Percentiles rank a stretch among this genome's conserved stretches.
Evolutionary conservation across 2,797 vertebrate species (phyloP).

Genomic region (Characodon lateralis): DNA sequence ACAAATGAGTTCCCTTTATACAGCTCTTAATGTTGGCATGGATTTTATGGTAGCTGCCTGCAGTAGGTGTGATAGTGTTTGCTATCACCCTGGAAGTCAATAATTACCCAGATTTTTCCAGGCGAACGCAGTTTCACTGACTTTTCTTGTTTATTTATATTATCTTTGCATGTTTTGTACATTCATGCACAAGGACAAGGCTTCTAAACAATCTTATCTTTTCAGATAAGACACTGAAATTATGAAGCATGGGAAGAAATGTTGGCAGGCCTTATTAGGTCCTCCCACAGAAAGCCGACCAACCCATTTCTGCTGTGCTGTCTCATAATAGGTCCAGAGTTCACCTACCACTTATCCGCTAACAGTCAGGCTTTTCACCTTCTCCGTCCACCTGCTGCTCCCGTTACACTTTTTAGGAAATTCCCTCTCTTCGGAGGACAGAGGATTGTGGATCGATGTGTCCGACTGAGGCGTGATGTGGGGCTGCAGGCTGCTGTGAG

Average conservation of each 20-base stretch:
- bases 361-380: constrained; percentile 30
- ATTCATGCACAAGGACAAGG: not conserved
- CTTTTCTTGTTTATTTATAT: constrained; percentile 22
- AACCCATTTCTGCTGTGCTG: constrained; percentile 45
- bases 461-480: constrained; percentile 43
- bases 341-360: constrained; percentile 56
- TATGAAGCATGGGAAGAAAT: constrained; percentile 46
- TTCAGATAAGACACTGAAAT: constrained; percentile 40
- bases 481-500: constrained; percentile 32
- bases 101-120: constrained; percentile 63
- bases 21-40: constrained; percentile 27
- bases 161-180: constrained; percentile 25
- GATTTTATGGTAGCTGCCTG: constrained; percentile 66
- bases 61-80: constrained; percentile 44
- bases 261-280: constrained; percentile 35
- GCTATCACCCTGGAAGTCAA: constrained; percentile 60
- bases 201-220: constrained; percentile 24
- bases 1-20: constrained; percentile 39
- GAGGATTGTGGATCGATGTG: constrained; percentile 35
- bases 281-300: constrained; percentile 63
- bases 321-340: constrained; percentile 75
- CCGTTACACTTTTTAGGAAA: constrained; percentile 16
- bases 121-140: constrained; percentile 33
- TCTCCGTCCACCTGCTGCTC: not conserved
- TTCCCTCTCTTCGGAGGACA: constrained; percentile 14